phyloP scores from a whole-genome alignment of 2,888 invertebrate species.

The Lottia scabra region DNA sequence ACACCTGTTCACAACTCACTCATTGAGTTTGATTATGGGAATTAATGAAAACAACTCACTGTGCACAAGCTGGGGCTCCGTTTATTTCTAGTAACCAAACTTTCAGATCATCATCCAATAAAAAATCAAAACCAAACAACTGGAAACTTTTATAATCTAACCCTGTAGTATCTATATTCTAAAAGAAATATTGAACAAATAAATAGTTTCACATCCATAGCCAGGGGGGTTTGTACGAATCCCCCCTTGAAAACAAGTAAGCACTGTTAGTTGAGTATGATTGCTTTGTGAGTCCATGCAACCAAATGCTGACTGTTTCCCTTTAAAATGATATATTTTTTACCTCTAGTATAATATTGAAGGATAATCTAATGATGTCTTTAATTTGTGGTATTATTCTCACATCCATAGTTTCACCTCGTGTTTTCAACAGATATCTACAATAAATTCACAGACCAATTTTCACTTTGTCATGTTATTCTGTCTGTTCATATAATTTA shows the following conservation, averaged over 20 bases:
- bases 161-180: slow-evolving; percentile 33
- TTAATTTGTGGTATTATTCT: slow-evolving; percentile 16
- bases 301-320: too few species aligned
- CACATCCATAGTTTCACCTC: not conserved
- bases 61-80: slow-evolving; percentile 57
- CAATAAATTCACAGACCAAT: not conserved
- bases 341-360: slow-evolving; percentile 45
- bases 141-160: slow-evolving; percentile 53
- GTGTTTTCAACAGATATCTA: not conserved
- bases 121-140: slow-evolving; percentile 59
- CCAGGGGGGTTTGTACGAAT: too few species aligned
- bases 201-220: too few species aligned
- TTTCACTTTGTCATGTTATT: too few species aligned
- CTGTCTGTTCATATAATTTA: too few species aligned
- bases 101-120: slow-evolving; percentile 49
- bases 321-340: too few species aligned
- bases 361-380: slow-evolving; percentile 38
- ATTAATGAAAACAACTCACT: slow-evolving; percentile 37
- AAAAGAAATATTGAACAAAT: not conserved
- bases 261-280: too few species aligned
- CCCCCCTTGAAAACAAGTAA: too few species aligned
- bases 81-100: slow-evolving; percentile 57
- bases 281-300: too few species aligned
- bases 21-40: not conserved
- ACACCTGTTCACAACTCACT: too few species aligned